Base-by-base conservation (phyloP, 2,888 invertebrate genomes). In the Xylophagus ater region DNA sequence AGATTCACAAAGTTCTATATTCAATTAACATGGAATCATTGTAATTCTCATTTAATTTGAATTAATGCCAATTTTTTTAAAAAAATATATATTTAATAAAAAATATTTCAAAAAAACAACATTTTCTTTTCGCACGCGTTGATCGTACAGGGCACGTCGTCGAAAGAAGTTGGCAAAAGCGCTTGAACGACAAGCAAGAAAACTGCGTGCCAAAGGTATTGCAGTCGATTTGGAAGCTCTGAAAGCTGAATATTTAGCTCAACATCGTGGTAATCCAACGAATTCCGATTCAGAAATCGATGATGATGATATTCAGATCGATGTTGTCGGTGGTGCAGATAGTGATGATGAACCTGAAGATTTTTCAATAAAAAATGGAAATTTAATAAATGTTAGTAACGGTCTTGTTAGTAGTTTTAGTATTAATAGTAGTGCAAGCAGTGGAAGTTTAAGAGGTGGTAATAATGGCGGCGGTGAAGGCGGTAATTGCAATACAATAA, bases 121-220 rank as follows among this genome's bases (percentile, higher is more conserved):
- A n/a, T 35, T 43, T 33, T 36, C 17, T 31, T 40, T 37, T 25
- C 38, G 30, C 36, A 32, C 33, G 37, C 34, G 37, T 41, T 46
- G 46, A 40, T 44, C 34, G 41, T 31, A 44, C 69, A 76, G 83
- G 60, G 86, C 88, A 57, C 77, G 87, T 63, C 78, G 86, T 64
- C 78, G 87, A 68, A 88, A 88, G 73, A 89, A 94, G 69, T 70
- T 90, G 58, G 78, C 86, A 57, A 94, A 94, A 67, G 86, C 88
- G 46, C 72, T 92, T 52, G 90, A 92, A 60, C 72, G 90, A 39
- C 90, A 90, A 66, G 93, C 93, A 52, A 73, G 90, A 51, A 93
- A 94, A 60, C 73, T 94, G 43, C 79, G 90, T 40, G 85, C 86
- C 34, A 89, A 89, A 64, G 90, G 90, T 51, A 87, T 90, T 54